phyloP scores from a whole-genome alignment of 1,140 invertebrate genomes.

The Pseudomyrmex concolor region DNA sequence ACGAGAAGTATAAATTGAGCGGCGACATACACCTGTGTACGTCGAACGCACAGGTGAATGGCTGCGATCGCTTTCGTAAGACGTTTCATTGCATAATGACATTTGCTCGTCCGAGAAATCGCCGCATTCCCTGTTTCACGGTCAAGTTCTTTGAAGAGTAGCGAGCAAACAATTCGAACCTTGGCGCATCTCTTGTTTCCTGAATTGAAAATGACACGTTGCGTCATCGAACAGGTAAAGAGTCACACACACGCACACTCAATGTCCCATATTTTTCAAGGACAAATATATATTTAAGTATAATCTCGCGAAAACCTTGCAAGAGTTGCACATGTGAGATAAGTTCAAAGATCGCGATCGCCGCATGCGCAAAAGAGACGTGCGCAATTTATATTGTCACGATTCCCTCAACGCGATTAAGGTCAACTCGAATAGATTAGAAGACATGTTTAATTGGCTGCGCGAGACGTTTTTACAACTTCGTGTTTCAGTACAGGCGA shows the following conservation, averaged over 20 bases:
- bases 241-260: background rate
- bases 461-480: background rate
- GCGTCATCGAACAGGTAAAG: slow-evolving; percentile 5
- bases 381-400: background rate
- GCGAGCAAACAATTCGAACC: background rate
- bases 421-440: slow-evolving; percentile 1
- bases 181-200: background rate
- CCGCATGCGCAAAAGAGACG: background rate
- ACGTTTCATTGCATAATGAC: background rate
- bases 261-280: background rate
- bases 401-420: background rate
- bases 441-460: background rate
- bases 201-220: background rate
- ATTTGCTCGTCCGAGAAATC: background rate
- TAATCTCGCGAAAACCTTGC: no score
- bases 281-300: no score
- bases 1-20: background rate
- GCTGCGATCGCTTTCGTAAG: background rate
- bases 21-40: background rate
- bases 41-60: background rate
- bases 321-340: background rate
- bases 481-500: background rate
- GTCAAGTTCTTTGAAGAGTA: slow-evolving; percentile 25
- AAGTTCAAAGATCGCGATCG: background rate
- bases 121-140: background rate